Conservation (phyloP, 2,113 vertebrate genomes). For the Fregetta grallaria region DNA sequence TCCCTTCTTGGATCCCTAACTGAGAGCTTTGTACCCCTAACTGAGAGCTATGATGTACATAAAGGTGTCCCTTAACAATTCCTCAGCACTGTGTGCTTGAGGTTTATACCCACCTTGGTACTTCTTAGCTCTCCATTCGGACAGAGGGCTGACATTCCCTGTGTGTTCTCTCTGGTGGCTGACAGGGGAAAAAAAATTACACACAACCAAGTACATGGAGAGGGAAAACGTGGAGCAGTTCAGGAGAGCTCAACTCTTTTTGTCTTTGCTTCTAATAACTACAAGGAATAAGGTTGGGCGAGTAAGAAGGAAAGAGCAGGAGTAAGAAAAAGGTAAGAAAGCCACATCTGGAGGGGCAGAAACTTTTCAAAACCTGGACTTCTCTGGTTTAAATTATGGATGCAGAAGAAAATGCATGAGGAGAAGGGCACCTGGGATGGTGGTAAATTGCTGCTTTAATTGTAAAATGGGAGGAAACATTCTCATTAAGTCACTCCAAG, state of each 20-base stretch:
- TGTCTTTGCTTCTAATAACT: not conserved
- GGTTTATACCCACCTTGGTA: not conserved
- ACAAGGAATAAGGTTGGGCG: not conserved
- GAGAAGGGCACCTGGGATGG: not conserved
- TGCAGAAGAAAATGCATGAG: not conserved
- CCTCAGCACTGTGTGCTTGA: not conserved
- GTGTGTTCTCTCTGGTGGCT: not conserved
- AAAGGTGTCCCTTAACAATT: not conserved
- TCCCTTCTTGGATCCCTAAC: not conserved
- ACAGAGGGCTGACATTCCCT: not conserved
- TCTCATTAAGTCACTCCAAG: not conserved
- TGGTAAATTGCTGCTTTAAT: not conserved
- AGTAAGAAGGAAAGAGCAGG: not conserved
- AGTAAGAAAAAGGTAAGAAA: not conserved
- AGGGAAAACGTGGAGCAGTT: not conserved
- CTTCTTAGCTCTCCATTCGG: not conserved
- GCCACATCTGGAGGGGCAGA: not conserved
- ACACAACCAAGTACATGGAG: not conserved
- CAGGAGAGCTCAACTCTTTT: not conserved
- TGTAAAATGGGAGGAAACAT: not conserved
- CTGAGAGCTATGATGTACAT: not conserved
- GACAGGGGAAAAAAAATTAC: not conserved
- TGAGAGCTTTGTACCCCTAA: not conserved
- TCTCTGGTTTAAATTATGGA: not conserved
- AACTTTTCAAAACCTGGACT: not conserved